Conservation (phyloP, 2,797 vertebrate species). For the Pelochelys cantorii region DNA sequence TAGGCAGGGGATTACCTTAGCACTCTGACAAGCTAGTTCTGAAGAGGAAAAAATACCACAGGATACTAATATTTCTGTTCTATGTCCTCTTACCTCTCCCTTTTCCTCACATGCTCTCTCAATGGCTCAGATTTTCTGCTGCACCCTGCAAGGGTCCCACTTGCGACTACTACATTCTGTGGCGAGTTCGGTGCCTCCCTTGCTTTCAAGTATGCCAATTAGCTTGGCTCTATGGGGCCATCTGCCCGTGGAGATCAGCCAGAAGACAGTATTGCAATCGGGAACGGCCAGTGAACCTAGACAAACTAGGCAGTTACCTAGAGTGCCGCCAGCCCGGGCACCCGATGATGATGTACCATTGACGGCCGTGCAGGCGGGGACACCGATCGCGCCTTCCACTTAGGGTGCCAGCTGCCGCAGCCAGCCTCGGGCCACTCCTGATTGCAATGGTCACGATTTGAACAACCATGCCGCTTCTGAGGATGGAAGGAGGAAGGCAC, state of each 20-base stretch:
- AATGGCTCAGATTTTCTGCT: background rate
- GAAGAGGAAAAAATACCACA: background rate
- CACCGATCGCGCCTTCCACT: too few species aligned
- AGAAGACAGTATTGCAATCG: fast-evolving
- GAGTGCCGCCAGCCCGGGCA: too few species aligned
- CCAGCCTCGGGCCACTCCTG: too few species aligned
- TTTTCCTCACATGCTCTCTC: background rate
- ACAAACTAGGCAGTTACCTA: too few species aligned
- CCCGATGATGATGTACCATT: too few species aligned
- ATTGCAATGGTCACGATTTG: background rate
- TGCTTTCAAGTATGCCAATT: background rate
- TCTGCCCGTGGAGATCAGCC: background rate
- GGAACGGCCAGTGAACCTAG: too few species aligned
- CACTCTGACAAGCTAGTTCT: background rate
- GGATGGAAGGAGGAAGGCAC: background rate
- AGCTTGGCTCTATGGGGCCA: background rate
- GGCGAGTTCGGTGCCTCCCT: background rate
- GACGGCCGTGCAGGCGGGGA: too few species aligned
- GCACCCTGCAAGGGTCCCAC: background rate
- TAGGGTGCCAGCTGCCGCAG: too few species aligned
- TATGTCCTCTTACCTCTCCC: background rate
- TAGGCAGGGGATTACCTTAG: background rate
- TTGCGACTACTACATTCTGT: background rate
- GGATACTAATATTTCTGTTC: background rate
- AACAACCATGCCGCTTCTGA: background rate